Percentiles rank a stretch among this genome's conserved stretches.
phyloP scores from a whole-genome alignment of 2,113 vertebrate genomes.

The Anoura caudifer region DNA sequence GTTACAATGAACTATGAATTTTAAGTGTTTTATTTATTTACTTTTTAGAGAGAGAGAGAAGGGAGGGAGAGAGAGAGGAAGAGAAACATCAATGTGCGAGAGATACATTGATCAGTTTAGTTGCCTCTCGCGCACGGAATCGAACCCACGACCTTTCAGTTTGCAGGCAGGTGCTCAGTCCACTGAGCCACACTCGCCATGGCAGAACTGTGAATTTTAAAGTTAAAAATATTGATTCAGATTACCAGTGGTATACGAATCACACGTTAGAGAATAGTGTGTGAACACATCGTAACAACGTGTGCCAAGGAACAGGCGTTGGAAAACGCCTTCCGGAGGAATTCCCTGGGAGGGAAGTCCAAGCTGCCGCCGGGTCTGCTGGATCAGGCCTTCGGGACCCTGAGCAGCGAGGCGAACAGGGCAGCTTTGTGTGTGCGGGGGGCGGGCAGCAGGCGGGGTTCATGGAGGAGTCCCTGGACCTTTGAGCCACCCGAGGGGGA shows the following conservation, averaged over 20 bases:
- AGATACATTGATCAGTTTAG: too few species aligned
- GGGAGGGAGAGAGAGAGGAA: too few species aligned
- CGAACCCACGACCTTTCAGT: background rate
- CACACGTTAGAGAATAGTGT: background rate
- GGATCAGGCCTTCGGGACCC: background rate
- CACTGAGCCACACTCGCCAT: background rate
- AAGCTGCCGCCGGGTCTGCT: background rate
- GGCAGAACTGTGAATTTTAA: background rate
- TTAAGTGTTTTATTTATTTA: too few species aligned
- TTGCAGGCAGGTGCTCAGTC: background rate
- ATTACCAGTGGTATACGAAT: background rate
- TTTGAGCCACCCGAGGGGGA: background rate
- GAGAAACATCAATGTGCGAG: too few species aligned
- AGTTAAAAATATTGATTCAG: background rate
- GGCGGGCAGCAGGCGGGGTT: background rate
- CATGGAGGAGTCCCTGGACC: background rate
- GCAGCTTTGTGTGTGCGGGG: background rate
- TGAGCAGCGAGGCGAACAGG: background rate
- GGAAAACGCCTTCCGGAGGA: background rate
- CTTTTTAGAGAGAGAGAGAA: too few species aligned
- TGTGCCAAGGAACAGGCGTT: background rate
- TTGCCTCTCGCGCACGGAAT: background rate
- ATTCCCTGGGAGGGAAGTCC: background rate
- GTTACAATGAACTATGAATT: background rate
- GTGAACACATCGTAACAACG: accelerated